Conservation (phyloP, 2,113 vertebrate genomes). For the Oreocharis arfaki region DNA sequence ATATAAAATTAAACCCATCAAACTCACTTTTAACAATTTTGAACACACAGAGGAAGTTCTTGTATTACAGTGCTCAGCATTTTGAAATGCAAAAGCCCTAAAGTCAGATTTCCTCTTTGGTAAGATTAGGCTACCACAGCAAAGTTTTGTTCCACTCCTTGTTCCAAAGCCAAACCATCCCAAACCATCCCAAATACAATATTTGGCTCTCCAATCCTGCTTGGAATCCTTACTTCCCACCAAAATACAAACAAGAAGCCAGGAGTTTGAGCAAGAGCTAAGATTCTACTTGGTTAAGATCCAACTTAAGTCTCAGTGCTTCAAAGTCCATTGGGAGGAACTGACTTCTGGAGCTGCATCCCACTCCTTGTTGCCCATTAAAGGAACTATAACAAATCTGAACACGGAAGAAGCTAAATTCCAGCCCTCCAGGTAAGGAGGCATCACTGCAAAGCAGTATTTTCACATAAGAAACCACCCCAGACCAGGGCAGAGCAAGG, state of each 20-base stretch:
- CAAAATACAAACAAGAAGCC: neutral
- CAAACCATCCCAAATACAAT: too few species aligned
- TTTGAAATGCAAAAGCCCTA: neutral
- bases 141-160: neutral
- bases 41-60: slow-evolving; percentile 1
- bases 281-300: neutral
- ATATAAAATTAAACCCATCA: neutral
- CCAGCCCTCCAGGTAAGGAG: neutral
- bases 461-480: neutral
- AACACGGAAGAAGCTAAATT: neutral
- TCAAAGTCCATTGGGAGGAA: neutral
- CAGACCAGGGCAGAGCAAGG: neutral
- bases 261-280: neutral
- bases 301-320: neutral
- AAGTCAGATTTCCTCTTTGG: neutral
- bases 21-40: neutral
- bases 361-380: neutral
- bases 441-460: neutral
- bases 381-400: neutral
- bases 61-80: neutral
- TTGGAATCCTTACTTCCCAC: neutral
- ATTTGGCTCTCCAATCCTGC: neutral
- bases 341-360: neutral
- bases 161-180: slow-evolving; percentile 3
- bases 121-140: neutral